Conservation (phyloP, 2,113 vertebrate genomes). For the Alexandromys fortis region DNA sequence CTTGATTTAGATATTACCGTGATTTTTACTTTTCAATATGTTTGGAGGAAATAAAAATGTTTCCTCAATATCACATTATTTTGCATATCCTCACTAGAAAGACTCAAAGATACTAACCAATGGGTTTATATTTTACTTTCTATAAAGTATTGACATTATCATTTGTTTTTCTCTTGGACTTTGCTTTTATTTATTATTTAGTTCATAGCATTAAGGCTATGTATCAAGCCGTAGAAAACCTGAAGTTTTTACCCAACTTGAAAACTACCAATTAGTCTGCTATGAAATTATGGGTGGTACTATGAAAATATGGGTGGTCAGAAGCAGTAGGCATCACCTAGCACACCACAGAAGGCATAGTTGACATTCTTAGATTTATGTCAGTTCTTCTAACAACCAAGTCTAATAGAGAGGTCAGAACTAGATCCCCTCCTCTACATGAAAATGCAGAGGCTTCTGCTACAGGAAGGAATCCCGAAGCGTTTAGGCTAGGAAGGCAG, state of each 20-base stretch:
- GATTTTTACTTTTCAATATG: slow-evolving; percentile 30
- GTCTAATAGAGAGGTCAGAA: background rate
- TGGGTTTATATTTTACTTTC: background rate
- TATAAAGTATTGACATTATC: background rate
- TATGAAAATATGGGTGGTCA: background rate
- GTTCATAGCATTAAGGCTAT: background rate
- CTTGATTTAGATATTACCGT: background rate
- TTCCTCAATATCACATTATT: background rate
- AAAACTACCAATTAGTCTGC: background rate
- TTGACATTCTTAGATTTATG: too few relatives aligned
- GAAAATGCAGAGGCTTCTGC: background rate
- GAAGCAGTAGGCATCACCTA: background rate
- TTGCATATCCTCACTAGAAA: slow-evolving; percentile 9
- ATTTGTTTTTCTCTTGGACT: background rate
- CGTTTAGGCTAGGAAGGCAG: background rate
- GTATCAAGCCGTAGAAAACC: background rate
- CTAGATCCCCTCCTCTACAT: background rate
- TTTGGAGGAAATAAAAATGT: background rate
- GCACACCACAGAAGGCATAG: background rate
- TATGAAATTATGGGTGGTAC: background rate
- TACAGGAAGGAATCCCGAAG: background rate
- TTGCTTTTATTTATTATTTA: background rate
- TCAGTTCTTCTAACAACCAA: background rate
- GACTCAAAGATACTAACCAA: background rate
- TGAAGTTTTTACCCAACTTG: background rate